phyloP scores from a whole-genome alignment of 1,140 invertebrate species.

The Notospermus geniculatus region DNA sequence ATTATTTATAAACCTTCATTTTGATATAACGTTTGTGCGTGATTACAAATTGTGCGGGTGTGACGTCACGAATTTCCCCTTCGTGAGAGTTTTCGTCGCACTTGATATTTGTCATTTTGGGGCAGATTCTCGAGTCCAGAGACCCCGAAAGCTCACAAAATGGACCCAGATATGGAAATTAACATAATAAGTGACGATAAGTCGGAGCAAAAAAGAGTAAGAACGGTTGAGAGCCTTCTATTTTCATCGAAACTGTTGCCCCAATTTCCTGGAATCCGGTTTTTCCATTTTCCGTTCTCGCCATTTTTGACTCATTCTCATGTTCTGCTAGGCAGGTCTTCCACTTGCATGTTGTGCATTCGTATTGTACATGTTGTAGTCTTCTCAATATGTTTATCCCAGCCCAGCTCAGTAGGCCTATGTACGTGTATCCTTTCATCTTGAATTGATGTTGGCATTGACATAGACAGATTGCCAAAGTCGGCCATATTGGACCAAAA shows the following conservation, averaged over 20 bases:
- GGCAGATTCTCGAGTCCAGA: neutral
- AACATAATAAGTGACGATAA: conserved; percentile 35
- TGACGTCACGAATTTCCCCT: neutral
- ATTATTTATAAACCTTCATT: conserved; percentile 23
- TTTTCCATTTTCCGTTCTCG: neutral
- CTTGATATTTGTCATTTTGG: neutral
- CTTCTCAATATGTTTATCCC: too few species aligned
- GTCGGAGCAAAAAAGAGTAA: conserved; percentile 34
- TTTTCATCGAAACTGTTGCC: neutral
- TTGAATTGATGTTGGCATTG: too few species aligned
- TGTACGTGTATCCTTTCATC: too few species aligned
- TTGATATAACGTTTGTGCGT: neutral
- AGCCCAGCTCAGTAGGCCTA: too few species aligned
- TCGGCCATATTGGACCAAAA: too few species aligned
- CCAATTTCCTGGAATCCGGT: neutral
- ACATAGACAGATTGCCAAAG: too few species aligned
- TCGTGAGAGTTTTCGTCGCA: neutral
- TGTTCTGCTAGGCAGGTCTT: too few species aligned
- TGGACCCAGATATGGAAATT: conserved; percentile 43
- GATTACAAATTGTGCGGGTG: neutral
- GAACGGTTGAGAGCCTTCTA: neutral
- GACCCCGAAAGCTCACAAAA: conserved; percentile 11
- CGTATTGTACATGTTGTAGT: too few species aligned
- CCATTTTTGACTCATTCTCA: neutral
- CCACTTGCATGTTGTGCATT: too few species aligned